Evolutionary conservation across 2,113 vertebrate species (phyloP), one percentile per base, ranked within the genome.

Genomic region (Platichthys flesus): DNA sequence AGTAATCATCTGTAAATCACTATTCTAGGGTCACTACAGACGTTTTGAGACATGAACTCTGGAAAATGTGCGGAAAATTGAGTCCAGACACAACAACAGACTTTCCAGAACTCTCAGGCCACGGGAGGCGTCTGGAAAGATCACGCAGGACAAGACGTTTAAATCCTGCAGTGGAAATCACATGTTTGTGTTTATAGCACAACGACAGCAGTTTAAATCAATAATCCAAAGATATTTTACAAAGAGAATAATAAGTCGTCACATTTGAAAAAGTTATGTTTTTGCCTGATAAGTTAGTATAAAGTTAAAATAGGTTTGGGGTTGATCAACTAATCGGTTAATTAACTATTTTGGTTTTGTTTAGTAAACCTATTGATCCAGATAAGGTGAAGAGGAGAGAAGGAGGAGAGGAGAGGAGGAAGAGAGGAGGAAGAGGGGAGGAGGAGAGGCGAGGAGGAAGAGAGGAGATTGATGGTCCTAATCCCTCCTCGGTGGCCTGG

Each of bases 401-500:
- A 40, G 49, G 40, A 55, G 7, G 61, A 31, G 28, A 24, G 18
- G 42, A 1, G 0, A 21, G 62, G 57, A 40, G 49, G 40, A 55
- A 10, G 61, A 90, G 93, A 87, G 92, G 52, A 40, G 55, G 37
- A 54, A 10, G 61, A 31, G 26, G n/a, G 18, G 18, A 37, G 23
- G 23, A 23, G 23, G 23, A 51, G 31, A 37, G 45, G 42, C 0
- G 0, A 21, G 65, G 57, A 40, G 56, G 40, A 55, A 8, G 61
- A 90, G 93, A 87, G 92, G 93, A 94, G 94, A 94, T 65, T 88
- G 94, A 90, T 78, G 81, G 82, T 93, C 94, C 93, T 97, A 97
- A 97, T 97, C 96, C 87, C 93, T 94, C 95, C 94, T 96, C 95
- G 94, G 95, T 94, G 96, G 90, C 93, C 95, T 96, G 96, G 95